These are phyloP conservation scores for Cremastinae sp. DNA, from an alignment of 2,888 invertebrate species.

Conservation along the genomic window DNA sequence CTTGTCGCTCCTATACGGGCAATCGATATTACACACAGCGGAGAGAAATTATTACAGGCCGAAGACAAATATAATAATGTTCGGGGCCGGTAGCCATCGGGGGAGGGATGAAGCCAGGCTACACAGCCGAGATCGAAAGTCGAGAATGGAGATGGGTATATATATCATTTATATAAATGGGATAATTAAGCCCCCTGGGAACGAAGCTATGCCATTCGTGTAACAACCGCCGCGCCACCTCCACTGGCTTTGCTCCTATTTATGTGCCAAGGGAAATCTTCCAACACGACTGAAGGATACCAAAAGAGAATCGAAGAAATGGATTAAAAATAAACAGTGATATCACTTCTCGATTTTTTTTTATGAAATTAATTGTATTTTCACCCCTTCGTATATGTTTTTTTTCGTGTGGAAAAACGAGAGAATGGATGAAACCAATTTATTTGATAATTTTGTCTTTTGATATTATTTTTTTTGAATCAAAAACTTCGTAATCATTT, in stretches of 20 bases:
- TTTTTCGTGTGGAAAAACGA: no score
- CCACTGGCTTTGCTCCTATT: background rate
- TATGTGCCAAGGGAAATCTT: conserved; percentile 39
- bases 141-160: conserved; percentile 8
- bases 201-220: conserved; percentile 14
- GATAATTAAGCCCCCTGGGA: conserved; percentile 53
- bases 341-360: conserved; percentile 11
- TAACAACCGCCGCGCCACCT: conserved; percentile 5
- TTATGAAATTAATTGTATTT: background rate
- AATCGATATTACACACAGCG: conserved; percentile 31
- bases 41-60: conserved; percentile 34
- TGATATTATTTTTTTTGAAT: no score
- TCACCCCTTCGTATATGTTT: background rate
- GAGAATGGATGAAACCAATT: no score
- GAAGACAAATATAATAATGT: conserved; percentile 39
- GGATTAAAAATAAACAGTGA: conserved; percentile 29
- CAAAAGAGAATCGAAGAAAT: conserved; percentile 21
- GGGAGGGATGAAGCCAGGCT: background rate
- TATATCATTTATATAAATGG: conserved; percentile 42
- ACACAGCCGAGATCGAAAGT: background rate
- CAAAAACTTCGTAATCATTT: no score
- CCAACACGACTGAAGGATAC: conserved; percentile 11
- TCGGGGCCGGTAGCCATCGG: background rate
- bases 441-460: no score
- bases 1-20: conserved; percentile 1